Evolutionary conservation across 2,797 vertebrate genomes (phyloP), one percentile per base, ranked within the genome.

Genomic region (Anguilla obscura): DNA sequence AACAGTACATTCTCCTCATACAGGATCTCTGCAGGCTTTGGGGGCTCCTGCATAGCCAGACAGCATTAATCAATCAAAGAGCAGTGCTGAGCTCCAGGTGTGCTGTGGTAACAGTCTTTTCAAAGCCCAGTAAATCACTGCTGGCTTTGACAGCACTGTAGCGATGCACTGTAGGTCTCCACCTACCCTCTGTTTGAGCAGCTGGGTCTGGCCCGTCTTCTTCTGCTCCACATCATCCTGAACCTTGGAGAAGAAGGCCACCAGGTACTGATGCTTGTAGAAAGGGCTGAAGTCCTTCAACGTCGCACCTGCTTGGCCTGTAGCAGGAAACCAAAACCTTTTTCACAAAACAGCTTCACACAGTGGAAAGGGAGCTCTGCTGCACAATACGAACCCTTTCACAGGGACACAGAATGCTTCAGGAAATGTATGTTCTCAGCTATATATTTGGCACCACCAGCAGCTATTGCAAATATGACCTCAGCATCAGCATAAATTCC

Each of bases 101-200:
- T 58, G 21, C 82, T 21, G 82, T 14, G 50, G 9, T 12, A 27
- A 84, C 14, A n/a, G 82, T 27, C 50, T 84, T 84, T 84, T 84
- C 21, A n/a, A 54, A 21, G 82, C 12, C 24, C 45, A 18, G 52
- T 84, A 66, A 87, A 66, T 66, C 33, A 66, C 85, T 45, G 60
- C 27, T 58, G n/a, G 30, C 30, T 4, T 33, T 36, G 16, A 40
- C 1, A 14, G 4, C 83, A 54, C 50, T 12, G 45, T 83, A 24
- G 79, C 79, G 8, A 27, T 52, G 16, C n/a, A 16, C 27, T 24
- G 33, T 12, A 27, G 66, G 63, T 56, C 74, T 30, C n/a, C 30
- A 24, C 90, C 48, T 95, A 98, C 98, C 97, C 92, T 96, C 88
- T 95, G 96, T 91, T 95, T 96, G 90, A 99, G 95, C 92, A 98